These are phyloP conservation scores for Anoplophora glabripennis DNA, from an alignment of 1,140 invertebrate genomes.

Conservation along the genomic window DNA sequence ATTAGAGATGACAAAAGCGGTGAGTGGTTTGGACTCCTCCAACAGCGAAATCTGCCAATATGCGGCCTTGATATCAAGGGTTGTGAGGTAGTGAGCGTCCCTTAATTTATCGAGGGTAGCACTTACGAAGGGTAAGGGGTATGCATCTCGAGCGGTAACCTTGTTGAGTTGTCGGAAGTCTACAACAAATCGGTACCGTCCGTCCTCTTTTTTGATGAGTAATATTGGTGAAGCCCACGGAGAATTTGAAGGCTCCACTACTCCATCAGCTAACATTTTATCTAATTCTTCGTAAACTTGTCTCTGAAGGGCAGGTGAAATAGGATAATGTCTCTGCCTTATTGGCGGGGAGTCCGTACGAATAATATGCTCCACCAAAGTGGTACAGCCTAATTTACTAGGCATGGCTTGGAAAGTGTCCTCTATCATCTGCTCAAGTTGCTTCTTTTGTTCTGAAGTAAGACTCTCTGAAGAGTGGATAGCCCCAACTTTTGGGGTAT, in stretches of 20 bases:
- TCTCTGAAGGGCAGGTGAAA: constrained; percentile 29
- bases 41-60: constrained; percentile 44
- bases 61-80: constrained; percentile 40
- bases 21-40: constrained; percentile 40
- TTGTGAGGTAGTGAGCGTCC: constrained; percentile 29
- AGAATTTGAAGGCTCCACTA: constrained; percentile 41
- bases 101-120: constrained; percentile 27
- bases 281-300: constrained; percentile 29
- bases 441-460: background rate
- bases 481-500: background rate
- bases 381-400: constrained; percentile 8
- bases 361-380: constrained; percentile 38
- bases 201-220: constrained; percentile 33
- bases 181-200: constrained; percentile 18
- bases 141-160: constrained; percentile 32
- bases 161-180: constrained; percentile 34
- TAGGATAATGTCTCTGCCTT: constrained; percentile 34
- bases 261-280: constrained; percentile 26
- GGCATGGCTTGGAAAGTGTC: constrained; percentile 3
- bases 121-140: constrained; percentile 29
- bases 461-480: background rate
- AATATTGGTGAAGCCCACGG: constrained; percentile 50
- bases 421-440: background rate
- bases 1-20: constrained; percentile 49
- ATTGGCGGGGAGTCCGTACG: constrained; percentile 33